Conservation (phyloP, 2,113 vertebrate genomes). For the Vidua chalybeata region DNA sequence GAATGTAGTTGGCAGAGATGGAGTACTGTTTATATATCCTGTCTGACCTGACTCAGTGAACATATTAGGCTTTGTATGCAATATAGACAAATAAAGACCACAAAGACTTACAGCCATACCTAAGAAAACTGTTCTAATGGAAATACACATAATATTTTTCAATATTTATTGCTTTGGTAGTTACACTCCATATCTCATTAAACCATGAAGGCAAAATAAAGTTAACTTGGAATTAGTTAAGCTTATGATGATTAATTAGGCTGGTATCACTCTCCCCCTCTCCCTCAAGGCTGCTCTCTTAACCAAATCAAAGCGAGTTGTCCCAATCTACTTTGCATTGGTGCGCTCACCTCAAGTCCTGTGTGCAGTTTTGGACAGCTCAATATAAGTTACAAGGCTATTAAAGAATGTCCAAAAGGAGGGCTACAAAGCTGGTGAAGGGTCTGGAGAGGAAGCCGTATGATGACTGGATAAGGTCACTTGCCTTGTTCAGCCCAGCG, state of each 20-base stretch:
- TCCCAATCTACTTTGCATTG: not conserved
- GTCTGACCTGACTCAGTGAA: not conserved
- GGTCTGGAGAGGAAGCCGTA: not conserved
- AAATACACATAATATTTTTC: not conserved
- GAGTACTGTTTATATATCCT: not conserved
- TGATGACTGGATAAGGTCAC: too few species aligned
- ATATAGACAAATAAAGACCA: not conserved
- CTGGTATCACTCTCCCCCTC: not conserved
- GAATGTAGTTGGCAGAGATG: not conserved
- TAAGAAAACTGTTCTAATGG: not conserved
- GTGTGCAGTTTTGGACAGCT: not conserved
- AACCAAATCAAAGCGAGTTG: not conserved
- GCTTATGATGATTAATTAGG: not conserved
- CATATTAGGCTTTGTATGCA: not conserved
- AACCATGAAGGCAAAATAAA: not conserved
- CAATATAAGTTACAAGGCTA: not conserved
- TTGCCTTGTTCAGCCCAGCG: not conserved
- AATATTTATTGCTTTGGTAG: not conserved
- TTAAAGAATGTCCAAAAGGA: not conserved
- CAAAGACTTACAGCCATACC: not conserved
- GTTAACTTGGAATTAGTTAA: not conserved
- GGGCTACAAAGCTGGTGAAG: not conserved
- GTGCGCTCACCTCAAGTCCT: fast-evolving
- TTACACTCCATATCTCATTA: not conserved
- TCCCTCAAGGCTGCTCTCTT: not conserved